phyloP scores from a whole-genome alignment of 2,888 invertebrate genomes.

The Lottia scabra region DNA sequence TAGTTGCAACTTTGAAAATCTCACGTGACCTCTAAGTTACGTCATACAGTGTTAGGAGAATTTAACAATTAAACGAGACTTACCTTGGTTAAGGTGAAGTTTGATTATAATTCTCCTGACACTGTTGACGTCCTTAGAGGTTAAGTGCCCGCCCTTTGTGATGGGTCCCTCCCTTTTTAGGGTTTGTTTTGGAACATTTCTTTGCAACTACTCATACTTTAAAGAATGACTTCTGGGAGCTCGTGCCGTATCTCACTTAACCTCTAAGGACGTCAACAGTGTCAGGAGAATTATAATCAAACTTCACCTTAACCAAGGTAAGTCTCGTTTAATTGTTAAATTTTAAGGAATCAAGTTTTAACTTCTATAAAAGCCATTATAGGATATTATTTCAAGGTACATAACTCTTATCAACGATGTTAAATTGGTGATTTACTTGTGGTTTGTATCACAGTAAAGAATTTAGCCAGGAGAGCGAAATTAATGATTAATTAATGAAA shows the following conservation, averaged over 20 bases:
- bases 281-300: not conserved
- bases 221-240: not conserved
- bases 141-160: not conserved
- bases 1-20: not conserved
- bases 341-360: no score
- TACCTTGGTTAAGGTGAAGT: no score
- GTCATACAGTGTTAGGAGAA: not conserved
- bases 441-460: no score
- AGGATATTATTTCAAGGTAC: no score
- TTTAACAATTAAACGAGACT: slow-evolving; percentile 7
- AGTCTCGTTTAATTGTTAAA: no score
- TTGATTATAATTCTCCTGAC: no score
- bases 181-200: not conserved
- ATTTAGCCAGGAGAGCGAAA: no score
- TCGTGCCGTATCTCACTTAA: not conserved
- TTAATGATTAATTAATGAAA: no score
- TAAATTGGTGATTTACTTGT: no score
- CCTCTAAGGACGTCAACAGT: not conserved
- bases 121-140: not conserved
- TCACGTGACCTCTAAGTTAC: not conserved
- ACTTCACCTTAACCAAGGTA: not conserved
- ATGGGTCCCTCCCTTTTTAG: not conserved
- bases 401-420: no score
- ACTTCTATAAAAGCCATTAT: no score
- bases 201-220: not conserved